A percentile compares a stretch with the other conserved stretches of the same genome.
These are phyloP conservation scores for Ctenosaura bakeri DNA, from an alignment of 2,797 vertebrate species.

Conservation along the genomic window DNA sequence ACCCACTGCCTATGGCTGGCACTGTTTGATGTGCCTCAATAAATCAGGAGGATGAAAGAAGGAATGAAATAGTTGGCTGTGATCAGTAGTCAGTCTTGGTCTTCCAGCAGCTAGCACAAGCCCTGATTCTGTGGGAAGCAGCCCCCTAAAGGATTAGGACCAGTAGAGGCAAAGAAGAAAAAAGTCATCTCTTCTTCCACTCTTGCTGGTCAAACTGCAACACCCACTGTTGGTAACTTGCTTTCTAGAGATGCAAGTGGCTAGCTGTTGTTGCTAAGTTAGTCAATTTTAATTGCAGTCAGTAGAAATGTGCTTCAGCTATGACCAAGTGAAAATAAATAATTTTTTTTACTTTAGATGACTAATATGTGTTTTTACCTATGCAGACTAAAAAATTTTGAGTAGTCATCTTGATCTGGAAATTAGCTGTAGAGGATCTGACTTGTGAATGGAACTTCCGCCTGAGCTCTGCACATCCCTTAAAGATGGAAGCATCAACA, in stretches of 20 bases:
- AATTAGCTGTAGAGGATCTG: not conserved
- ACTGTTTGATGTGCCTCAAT: too few species aligned
- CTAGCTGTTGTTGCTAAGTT: not conserved
- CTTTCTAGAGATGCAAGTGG: constrained; percentile 39
- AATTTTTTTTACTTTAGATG: not conserved
- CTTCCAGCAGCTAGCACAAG: too few species aligned
- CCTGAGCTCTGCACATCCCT: not conserved
- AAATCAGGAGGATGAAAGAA: too few species aligned
- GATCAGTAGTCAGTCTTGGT: too few species aligned
- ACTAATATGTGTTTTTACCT: not conserved
- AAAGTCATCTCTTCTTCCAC: too few species aligned
- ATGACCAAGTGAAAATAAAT: not conserved
- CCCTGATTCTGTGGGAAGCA: too few species aligned
- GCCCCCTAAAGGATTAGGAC: too few species aligned
- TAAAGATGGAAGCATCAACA: not conserved
- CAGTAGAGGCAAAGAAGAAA: too few species aligned
- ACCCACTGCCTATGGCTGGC: too few species aligned
- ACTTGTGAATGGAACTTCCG: too few species aligned
- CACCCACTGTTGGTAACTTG: constrained; percentile 40
- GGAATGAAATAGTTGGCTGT: too few species aligned
- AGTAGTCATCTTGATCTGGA: too few species aligned
- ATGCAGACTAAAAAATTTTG: not conserved
- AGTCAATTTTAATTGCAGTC: not conserved
- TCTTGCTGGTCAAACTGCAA: not conserved
- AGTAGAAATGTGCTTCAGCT: not conserved